Base-by-base conservation (phyloP, 2,797 vertebrate species). In the Diplodus sargus region DNA sequence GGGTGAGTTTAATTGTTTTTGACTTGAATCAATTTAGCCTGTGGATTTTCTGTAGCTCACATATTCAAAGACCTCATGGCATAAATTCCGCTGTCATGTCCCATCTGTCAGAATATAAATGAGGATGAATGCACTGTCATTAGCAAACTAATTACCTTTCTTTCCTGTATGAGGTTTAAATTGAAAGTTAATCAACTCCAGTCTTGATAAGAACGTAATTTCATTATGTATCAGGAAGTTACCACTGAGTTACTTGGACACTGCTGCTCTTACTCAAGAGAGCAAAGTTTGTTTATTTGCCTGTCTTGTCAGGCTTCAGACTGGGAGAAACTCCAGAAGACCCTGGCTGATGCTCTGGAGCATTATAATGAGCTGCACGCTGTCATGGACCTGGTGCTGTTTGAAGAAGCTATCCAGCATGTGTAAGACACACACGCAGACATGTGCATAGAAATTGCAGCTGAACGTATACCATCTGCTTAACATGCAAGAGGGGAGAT, bases 261-360 rank as follows among this genome's bases (percentile, higher is more conserved):
- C 25, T 34, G 62, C 56, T 57, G 60, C 47, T 13, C 45, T 73
- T 52, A 47, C 59, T 76, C 54, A 58, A 28, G 51, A 54, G 42
- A 74, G 22, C 17, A n/a, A 4, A 74, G 28, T 81, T 76, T 75
- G 49, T 83, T 70, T 85, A 28, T 81, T 85, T 71, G 47, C 47
- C 39, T 42, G 3, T 78, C 14, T 65, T 85, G 59, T 85, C 92
- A 94, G 92, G 90, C 93, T 79, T 95, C 95, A 81, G 96, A 98
- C 90, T 97, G 96, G 96, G 96, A 97, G 92, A 96, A 95, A 91
- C 95, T 97, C 89, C 96, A 95, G 92, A 95, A 96, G 95, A 97
- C 96, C 61, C 95, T 98, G 91, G 95, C 87, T 76, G 96, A 96
- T 59, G 93, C 90, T 12, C 80, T 96, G 92, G 95, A 97, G 92